Evolutionary conservation across 2,797 vertebrate genomes (phyloP).

Genomic region (Oryzias sinensis): DNA sequence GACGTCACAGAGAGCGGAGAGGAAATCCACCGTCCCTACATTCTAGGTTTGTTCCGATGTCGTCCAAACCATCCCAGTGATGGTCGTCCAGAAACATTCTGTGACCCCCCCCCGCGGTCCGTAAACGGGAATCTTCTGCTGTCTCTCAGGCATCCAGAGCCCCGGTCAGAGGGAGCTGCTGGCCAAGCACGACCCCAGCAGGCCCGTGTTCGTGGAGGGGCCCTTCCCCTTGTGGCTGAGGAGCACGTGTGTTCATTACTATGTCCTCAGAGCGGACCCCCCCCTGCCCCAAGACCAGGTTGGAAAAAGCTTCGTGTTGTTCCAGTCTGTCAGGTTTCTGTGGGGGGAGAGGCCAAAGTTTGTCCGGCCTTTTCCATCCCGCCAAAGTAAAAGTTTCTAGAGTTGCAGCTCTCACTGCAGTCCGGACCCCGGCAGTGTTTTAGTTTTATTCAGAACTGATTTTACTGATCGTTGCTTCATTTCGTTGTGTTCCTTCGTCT

Average conservation of each 20-base stretch:
- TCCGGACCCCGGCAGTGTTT: too few relatives aligned
- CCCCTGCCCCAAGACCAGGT: slow-evolving; percentile 75
- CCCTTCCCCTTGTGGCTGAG: slow-evolving; percentile 90
- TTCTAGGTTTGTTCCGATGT: slow-evolving; percentile 40
- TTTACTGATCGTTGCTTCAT: too few relatives aligned
- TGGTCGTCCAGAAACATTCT: too few relatives aligned
- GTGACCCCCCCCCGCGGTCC: too few relatives aligned
- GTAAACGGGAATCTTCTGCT: background rate
- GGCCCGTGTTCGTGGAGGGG: slow-evolving; percentile 87
- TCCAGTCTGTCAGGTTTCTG: too few relatives aligned
- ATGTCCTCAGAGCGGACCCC: slow-evolving; percentile 85
- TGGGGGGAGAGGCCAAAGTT: too few relatives aligned
- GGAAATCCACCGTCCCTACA: slow-evolving; percentile 60
- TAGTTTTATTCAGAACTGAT: too few relatives aligned
- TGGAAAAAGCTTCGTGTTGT: background rate
- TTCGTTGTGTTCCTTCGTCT: too few relatives aligned
- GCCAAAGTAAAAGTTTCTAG: too few relatives aligned
- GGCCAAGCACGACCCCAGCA: slow-evolving; percentile 72
- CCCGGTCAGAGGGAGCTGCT: slow-evolving; percentile 81
- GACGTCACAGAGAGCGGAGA: slow-evolving; percentile 65
- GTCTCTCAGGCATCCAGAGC: slow-evolving; percentile 83
- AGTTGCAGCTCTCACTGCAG: too few relatives aligned
- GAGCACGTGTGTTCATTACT: slow-evolving; percentile 82
- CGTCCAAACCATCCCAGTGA: too few relatives aligned
- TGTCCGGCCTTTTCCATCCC: too few relatives aligned